Base-by-base conservation (phyloP, 2,797 vertebrate species). In the Paguma larvata region DNA sequence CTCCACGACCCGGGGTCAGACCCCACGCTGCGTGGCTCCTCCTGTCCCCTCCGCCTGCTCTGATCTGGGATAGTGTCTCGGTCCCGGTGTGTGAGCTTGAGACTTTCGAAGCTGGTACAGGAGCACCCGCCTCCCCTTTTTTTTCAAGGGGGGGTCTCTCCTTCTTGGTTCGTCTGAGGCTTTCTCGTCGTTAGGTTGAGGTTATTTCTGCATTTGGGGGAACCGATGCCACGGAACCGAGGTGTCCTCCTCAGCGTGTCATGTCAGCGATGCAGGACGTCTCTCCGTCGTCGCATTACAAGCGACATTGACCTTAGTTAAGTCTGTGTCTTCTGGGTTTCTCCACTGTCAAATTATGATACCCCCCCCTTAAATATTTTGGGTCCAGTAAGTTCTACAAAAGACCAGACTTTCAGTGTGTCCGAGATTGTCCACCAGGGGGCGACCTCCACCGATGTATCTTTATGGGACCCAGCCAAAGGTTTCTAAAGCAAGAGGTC, bases 381-480 rank as follows among this genome's bases (percentile, higher is more conserved):
- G 73, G 73, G 27, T 12, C 38, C 19, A n/a, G 9, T 10, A 8
- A 1, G 6, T 15, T 32, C 18, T 41, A 4, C 9, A 1, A 32
- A 72, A 8, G 3, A 77, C 18, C 12, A 16, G 11, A 7, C 12
- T 27, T 46, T 15, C 75, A 72, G 65, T 53, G 62, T 83, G 46
- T 21, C n/a, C 38, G 10, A 78, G 21, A 18, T 12, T 44, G 1
- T 41, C 97, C 97, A 95, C 96, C 93, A 97, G 97, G 78, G 93
- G 97, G 94, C 91, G 83, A 63, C 41, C 38, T 85, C 73, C 41
- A 59, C 95, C 10, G 15, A 62, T 19, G 44, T 83, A 96, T 95
- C 70, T 72, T 23, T 12, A 21, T 12, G 32, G 70, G 70, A 53
- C n/a, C 1, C 30, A 30, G 46, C 27, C 62, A 0, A 5, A n/a